These are phyloP conservation scores for Charaxes varanes DNA, from an alignment of 1,140 invertebrate genomes.

Conservation along the genomic window DNA sequence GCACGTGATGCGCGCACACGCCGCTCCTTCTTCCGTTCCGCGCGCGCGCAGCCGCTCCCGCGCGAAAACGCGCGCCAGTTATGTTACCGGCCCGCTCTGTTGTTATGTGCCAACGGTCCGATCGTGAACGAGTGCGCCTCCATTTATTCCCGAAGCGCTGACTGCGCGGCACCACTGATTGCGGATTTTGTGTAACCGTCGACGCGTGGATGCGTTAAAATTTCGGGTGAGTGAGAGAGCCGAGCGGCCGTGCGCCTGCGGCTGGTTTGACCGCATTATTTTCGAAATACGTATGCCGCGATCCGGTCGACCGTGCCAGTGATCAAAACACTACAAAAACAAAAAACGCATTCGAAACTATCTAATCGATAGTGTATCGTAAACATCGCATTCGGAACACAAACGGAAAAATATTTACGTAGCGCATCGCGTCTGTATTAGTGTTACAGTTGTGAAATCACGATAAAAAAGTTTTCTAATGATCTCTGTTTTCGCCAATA, in stretches of 20 bases:
- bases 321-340: conserved; percentile 69
- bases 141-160: conserved; percentile 65
- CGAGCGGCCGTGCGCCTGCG: conserved; percentile 51
- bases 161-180: conserved; percentile 50
- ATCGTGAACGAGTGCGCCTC: conserved; percentile 58
- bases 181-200: conserved; percentile 55
- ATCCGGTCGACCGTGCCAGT: conserved; percentile 59
- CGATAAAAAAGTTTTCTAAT: conserved; percentile 2
- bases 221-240: conserved; percentile 71
- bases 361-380: conserved; percentile 14
- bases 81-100: conserved; percentile 55
- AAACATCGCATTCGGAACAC: conserved; percentile 8
- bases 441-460: conserved; percentile 1
- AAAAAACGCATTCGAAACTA: conserved; percentile 38
- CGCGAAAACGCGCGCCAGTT: conserved; percentile 48
- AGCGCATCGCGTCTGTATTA: neutral
- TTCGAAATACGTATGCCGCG: conserved; percentile 67
- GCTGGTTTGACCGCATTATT: conserved; percentile 73
- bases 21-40: conserved; percentile 42
- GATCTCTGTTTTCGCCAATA: neutral
- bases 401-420: neutral
- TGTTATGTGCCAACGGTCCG: conserved; percentile 56
- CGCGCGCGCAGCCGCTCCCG: conserved; percentile 45
- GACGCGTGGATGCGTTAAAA: conserved; percentile 70
- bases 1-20: conserved; percentile 30